Evolutionary conservation across 2,888 invertebrate species (phyloP), one percentile per base, ranked within the genome.

Genomic region (Sinohyriopsis cumingii): DNA sequence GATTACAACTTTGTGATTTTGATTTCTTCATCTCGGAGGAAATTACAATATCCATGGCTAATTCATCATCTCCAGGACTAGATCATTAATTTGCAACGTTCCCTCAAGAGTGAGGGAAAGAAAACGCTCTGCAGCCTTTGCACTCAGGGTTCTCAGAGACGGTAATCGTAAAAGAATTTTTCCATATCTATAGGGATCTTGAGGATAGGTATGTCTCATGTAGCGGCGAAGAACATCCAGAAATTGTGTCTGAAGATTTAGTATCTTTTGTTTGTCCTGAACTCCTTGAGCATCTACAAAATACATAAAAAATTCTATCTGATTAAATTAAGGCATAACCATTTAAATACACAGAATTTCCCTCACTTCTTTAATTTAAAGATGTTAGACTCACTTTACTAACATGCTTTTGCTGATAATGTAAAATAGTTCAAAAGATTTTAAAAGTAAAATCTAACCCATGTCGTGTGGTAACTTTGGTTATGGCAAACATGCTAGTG

Each of bases 31-130:
- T 33, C 5, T 33, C 33, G 3, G 33, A 33, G 25, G 25, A 4
- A 45, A 45, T 45, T 45, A 45, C 1, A 45, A 45, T 45, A 45
- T 45, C 45, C 15, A 3, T 45, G 12, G 45, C 9, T 45, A 15
- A 59, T 82, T 86, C 75, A 89, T 89, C 87, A 89, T 89, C 68
- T 89, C 89, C 55, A 86, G 72, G 0, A 89, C 89, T n/a, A 89
- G 81, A 18, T 86, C 87, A 71, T 88, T 89, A 55, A 89, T 79
- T 62, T 88, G 87, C 33, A 89, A 78, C 24, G 83, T 85, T 18
- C 89, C 89, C 53, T 89, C 88, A 28, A 89, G 75, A 7, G 88
- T 87, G 65, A 89, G 73, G 9, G 86, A 86, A 59, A 89, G 78
- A 69, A 89, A 89, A 25, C 87, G 75, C 67, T 89, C 89, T 0